A percentile compares a stretch with the other conserved stretches of the same genome.
These are phyloP conservation scores for Carollia perspicillata DNA, from an alignment of 2,113 vertebrate species.

Conservation along the genomic window DNA sequence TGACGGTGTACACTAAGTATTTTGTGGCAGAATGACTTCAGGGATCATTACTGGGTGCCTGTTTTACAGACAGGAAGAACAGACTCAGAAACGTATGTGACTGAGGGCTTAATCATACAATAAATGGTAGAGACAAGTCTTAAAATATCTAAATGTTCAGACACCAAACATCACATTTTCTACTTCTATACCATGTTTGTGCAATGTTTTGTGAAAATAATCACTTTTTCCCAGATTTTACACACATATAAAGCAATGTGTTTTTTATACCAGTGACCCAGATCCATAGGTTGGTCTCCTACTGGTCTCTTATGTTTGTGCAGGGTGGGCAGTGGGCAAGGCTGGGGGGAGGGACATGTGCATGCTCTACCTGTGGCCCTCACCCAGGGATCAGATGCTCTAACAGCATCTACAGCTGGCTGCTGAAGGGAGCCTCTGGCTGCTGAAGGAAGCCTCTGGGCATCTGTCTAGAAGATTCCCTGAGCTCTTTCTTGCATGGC, in stretches of 20 bases:
- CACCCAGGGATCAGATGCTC: neutral
- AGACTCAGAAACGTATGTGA: neutral
- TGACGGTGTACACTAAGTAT: neutral
- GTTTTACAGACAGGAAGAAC: neutral
- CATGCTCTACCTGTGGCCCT: neutral
- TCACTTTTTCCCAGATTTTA: neutral
- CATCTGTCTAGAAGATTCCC: neutral
- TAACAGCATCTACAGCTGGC: neutral
- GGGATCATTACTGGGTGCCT: neutral
- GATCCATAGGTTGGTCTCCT: neutral
- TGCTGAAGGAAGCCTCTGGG: neutral
- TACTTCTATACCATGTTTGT: neutral
- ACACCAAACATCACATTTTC: neutral
- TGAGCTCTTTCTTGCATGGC: neutral
- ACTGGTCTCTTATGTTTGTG: neutral
- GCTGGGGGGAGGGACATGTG: neutral
- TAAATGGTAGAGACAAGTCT: neutral
- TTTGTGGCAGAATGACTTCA: neutral
- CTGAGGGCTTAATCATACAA: neutral
- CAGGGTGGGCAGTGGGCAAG: neutral
- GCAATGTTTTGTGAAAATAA: neutral
- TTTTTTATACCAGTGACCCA: neutral
- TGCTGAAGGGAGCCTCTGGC: neutral
- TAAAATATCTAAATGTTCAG: neutral
- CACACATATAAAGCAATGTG: neutral